Conservation (phyloP, 2,113 vertebrate species). For the Strix uralensis region DNA sequence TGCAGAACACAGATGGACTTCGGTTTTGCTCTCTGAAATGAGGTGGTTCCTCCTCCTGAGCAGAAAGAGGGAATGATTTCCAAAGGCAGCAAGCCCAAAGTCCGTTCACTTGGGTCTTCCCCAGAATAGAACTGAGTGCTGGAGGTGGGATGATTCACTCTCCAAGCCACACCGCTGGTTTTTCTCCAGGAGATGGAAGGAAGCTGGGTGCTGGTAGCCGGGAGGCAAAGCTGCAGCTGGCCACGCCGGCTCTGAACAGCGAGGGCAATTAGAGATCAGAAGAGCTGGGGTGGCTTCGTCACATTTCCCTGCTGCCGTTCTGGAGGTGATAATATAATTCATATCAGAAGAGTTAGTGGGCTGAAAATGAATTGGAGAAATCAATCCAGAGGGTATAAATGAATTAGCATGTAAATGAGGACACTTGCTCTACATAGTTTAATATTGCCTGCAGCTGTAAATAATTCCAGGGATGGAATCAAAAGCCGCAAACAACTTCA, state of each 20-base stretch:
- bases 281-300: constrained; percentile 43
- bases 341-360: constrained; percentile 75
- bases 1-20: background rate
- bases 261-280: constrained; percentile 62
- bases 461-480: constrained; percentile 78
- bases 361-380: constrained; percentile 79
- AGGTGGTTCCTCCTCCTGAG: background rate
- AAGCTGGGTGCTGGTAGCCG: constrained; percentile 4
- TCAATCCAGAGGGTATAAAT: constrained; percentile 81
- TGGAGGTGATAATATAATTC: constrained; percentile 76
- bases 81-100: background rate
- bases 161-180: rapidly evolving
- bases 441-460: constrained; percentile 78
- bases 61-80: constrained; percentile 1
- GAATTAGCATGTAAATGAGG: constrained; percentile 82
- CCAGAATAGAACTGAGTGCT: rapidly evolving
- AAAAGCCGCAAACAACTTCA: constrained; percentile 76
- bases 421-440: constrained; percentile 79
- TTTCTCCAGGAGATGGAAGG: background rate
- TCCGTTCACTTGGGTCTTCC: background rate
- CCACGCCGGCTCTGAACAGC: background rate
- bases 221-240: constrained; percentile 20
- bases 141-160: background rate
- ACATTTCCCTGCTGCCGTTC: constrained; percentile 65
- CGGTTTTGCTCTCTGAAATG: background rate